Evolutionary conservation across 2,113 vertebrate genomes (phyloP).

Genomic region (Neodontobutis hainanensis): DNA sequence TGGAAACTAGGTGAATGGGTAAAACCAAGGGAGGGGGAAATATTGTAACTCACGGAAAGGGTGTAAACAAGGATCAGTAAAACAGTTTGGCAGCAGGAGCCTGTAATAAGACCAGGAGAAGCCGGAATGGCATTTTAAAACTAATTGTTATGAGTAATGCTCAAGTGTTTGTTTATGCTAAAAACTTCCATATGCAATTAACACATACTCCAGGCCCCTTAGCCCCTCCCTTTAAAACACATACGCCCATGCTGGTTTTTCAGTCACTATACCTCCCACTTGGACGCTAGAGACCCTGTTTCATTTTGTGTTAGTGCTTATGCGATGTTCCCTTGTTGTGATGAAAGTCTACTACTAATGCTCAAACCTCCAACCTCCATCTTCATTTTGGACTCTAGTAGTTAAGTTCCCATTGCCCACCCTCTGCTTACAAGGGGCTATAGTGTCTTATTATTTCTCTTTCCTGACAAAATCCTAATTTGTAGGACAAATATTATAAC

Average conservation of each 20-base stretch:
- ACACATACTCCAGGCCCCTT: constrained; percentile 42
- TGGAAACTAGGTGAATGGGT: constrained; percentile 54
- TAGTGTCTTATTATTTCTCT: constrained; percentile 40
- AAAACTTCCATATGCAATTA: constrained; percentile 65
- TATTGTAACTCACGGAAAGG: constrained; percentile 25
- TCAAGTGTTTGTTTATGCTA: constrained; percentile 49
- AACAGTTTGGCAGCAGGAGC: constrained; percentile 30
- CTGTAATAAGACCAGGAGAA: constrained; percentile 18
- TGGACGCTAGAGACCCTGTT: constrained; percentile 47
- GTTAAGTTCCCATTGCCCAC: constrained; percentile 28
- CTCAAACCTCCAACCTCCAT: constrained; percentile 25
- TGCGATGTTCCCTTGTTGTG: constrained; percentile 53
- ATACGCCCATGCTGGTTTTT: constrained; percentile 50
- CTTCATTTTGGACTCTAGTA: constrained; percentile 12
- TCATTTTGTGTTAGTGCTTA: constrained; percentile 56
- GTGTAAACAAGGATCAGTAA: constrained; percentile 48
- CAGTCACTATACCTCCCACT: constrained; percentile 65
- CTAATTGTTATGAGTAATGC: constrained; percentile 54
- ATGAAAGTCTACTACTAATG: constrained; percentile 16
- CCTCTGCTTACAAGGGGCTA: constrained; percentile 23
- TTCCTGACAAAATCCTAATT: constrained; percentile 68
- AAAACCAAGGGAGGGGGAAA: constrained; percentile 4
- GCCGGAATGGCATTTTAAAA: constrained; percentile 38
- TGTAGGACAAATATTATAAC: constrained; percentile 82
- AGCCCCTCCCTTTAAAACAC: constrained; percentile 41